Evolutionary conservation across 2,888 invertebrate species (phyloP), one percentile per base, ranked within the genome.

Genomic region (Drosophila siamana): DNA sequence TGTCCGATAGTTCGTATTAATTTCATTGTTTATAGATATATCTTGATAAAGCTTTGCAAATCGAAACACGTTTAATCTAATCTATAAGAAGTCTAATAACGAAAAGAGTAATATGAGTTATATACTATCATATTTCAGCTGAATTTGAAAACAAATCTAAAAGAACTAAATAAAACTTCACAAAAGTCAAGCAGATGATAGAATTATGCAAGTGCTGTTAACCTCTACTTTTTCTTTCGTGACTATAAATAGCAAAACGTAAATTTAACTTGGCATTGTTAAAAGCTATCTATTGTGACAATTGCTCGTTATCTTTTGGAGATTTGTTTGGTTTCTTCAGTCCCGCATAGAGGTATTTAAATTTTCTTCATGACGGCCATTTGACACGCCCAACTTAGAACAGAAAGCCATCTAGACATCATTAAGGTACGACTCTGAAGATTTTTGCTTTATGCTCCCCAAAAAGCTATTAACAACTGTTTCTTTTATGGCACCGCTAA

Each of bases 401-500:
- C 71, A 57, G 33, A 73, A 67, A 44, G 44, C 52, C 46, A 56
- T 57, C 52, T 57, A 38, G 52, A 50, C 55, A 74, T 69, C 64
- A 64, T 74, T 74, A 69, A 69, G 43, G 38, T n/a, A 30, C 6
- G 36, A 33, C 26, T 74, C 54, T 48, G 15, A 54, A 52, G 55
- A 48, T 13, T 44, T 51, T 43, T 44, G 13, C 38, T 59, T 24
- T 40, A 54, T 36, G 60, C 38, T 65, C 40, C 33, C 47, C 36
- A 64, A 66, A 52, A 59, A 51, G 64, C 80, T 73, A 83, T 82
- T 83, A 82, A 86, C 59, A 78, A 86, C 82, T 74, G 82, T 82
- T 83, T 86, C 69, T 81, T 83, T 80, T 76, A 69, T 80, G 62
- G 64, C 68, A 86, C 86, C 82, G 82, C 86, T 82, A 80, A 80